A percentile compares a stretch with the other conserved stretches of the same genome.
Conservation (phyloP, 2,888 invertebrate genomes). For the Lochmaea crataegi region DNA sequence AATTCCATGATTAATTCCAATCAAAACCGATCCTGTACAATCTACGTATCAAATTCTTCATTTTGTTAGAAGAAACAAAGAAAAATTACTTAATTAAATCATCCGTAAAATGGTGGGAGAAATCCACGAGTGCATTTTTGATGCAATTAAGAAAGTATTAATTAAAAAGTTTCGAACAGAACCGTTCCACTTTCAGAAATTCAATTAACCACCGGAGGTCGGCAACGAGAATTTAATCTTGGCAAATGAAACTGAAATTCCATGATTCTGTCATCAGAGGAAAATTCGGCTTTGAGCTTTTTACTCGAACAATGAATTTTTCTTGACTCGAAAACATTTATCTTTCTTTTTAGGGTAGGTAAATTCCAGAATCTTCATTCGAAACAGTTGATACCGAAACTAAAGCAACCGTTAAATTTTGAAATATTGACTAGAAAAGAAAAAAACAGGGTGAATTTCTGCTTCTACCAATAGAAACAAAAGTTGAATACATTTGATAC, state of each 20-base stretch:
- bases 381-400: too few relatives aligned
- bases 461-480: too few relatives aligned
- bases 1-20: background rate
- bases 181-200: constrained; percentile 48
- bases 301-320: constrained; percentile 40
- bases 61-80: constrained; percentile 22
- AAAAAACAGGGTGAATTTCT: too few relatives aligned
- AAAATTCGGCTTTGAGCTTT: constrained; percentile 27
- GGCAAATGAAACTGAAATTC: constrained; percentile 53
- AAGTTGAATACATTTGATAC: too few relatives aligned
- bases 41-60: constrained; percentile 6
- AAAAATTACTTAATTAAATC: constrained; percentile 43
- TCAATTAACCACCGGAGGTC: constrained; percentile 26
- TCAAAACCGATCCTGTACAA: background rate
- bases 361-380: background rate
- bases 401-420: too few relatives aligned
- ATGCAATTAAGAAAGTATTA: constrained; percentile 53
- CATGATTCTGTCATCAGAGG: constrained; percentile 47
- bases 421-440: too few relatives aligned
- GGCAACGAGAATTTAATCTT: constrained; percentile 46
- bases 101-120: constrained; percentile 37
- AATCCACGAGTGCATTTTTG: constrained; percentile 40
- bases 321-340: constrained; percentile 47
- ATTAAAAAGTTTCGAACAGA: constrained; percentile 51
- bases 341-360: constrained; percentile 41